Evolutionary conservation across 2,113 vertebrate genomes (phyloP).

Genomic region (Gobiocypris rarus): DNA sequence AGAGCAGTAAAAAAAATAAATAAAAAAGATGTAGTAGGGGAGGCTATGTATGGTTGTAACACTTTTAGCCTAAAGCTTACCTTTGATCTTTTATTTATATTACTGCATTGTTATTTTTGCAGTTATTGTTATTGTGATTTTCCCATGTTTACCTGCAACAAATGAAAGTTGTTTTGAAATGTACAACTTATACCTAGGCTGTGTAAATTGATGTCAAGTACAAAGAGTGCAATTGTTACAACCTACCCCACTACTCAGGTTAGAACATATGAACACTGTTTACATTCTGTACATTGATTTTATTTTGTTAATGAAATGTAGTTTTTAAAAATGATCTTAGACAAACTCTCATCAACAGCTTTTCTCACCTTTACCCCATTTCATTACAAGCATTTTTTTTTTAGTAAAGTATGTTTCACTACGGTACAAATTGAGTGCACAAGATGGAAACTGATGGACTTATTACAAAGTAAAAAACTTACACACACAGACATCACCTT

Average conservation of each 20-base stretch:
- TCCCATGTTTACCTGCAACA: too few species aligned
- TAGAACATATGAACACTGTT: not conserved
- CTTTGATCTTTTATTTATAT: not conserved
- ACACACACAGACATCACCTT: not conserved
- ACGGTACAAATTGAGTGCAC: not conserved
- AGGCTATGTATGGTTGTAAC: too few species aligned
- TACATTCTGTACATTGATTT: not conserved
- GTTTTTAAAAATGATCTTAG: too few species aligned
- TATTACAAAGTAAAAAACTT: not conserved
- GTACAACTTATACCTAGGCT: too few species aligned
- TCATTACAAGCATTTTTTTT: not conserved
- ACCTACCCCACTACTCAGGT: not conserved
- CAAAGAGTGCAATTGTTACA: too few species aligned
- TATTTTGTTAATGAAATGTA: too few species aligned
- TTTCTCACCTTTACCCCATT: not conserved
- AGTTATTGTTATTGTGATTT: too few species aligned
- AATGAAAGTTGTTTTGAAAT: too few species aligned
- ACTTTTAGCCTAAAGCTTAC: not conserved
- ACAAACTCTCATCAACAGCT: not conserved
- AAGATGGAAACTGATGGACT: not conserved
- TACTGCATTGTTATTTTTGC: not conserved
- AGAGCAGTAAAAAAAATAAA: too few species aligned
- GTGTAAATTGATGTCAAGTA: too few species aligned
- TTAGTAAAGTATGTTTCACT: not conserved
- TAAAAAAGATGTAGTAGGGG: too few species aligned